These are phyloP conservation scores for Cheilosia scutellata DNA, from an alignment of 2,888 invertebrate species.

Conservation along the genomic window DNA sequence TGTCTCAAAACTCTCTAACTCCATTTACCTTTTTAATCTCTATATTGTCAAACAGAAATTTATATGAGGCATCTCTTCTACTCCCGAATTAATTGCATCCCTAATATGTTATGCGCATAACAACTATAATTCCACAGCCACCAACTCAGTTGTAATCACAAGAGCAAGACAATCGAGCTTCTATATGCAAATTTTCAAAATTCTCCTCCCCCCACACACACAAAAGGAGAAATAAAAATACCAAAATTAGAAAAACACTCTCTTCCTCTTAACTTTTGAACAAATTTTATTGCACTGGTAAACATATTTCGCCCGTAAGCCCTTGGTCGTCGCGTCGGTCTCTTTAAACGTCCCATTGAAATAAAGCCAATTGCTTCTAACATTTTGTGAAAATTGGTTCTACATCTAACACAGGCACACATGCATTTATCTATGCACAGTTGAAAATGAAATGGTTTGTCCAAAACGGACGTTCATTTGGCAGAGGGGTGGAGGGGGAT, in stretches of 20 bases:
- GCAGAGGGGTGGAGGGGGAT: background rate
- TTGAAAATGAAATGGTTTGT: background rate
- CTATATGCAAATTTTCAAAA: constrained; percentile 55
- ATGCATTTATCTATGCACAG: constrained; percentile 11
- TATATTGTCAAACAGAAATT: background rate
- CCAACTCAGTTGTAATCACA: too few species aligned
- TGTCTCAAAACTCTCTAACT: too few species aligned
- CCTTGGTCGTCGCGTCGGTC: constrained; percentile 25
- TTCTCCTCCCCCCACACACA: background rate
- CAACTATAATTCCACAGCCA: constrained; percentile 3
- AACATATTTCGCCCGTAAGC: constrained; percentile 60
- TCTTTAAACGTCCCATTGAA: constrained; percentile 50
- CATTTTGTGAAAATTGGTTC: constrained; percentile 72
- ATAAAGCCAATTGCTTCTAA: constrained; percentile 69
- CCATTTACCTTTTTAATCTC: too few species aligned
- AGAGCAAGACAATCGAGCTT: background rate
- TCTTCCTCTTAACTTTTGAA: constrained; percentile 48
- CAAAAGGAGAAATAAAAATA: constrained; percentile 10
- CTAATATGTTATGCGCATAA: constrained; percentile 36
- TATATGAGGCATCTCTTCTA: background rate
- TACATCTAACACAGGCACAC: constrained; percentile 33
- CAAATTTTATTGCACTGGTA: constrained; percentile 66
- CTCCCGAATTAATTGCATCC: constrained; percentile 26
- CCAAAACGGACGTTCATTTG: constrained; percentile 18
- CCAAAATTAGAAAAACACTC: constrained; percentile 6